A percentile compares a stretch with the other conserved stretches of the same genome.
These are phyloP conservation scores for Macheiramphus alcinus DNA, from an alignment of 2,113 vertebrate genomes.

Conservation along the genomic window DNA sequence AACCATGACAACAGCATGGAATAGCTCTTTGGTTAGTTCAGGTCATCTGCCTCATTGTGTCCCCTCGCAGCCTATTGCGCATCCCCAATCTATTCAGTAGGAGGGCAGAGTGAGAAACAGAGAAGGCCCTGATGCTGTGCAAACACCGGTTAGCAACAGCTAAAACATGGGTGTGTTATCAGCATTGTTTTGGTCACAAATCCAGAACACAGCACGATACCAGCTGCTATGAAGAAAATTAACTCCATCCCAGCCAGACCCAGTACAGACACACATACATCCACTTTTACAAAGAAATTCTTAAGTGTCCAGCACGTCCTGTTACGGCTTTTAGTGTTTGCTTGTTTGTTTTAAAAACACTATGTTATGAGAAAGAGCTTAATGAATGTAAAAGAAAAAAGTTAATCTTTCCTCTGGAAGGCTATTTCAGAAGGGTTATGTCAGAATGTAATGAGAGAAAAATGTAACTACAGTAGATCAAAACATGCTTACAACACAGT, in stretches of 20 bases:
- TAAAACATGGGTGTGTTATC: neutral
- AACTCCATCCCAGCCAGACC: neutral
- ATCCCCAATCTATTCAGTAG: neutral
- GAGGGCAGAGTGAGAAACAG: neutral
- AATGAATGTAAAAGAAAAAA: neutral
- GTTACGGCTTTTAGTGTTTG: neutral
- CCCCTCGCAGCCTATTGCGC: neutral
- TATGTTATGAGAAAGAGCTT: rapidly evolving
- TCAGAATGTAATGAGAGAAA: neutral
- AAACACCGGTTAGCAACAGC: neutral
- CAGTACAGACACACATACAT: neutral
- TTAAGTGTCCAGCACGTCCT: neutral
- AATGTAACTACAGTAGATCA: neutral
- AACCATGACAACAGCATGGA: too few species aligned
- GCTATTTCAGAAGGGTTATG: neutral
- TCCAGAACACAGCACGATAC: neutral
- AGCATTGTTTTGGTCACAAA: neutral
- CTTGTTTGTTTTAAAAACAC: neutral
- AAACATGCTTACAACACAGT: neutral
- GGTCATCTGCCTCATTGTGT: neutral
- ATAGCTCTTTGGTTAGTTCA: neutral
- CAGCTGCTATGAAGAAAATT: neutral
- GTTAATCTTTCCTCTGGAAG: neutral
- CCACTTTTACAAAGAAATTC: neutral
- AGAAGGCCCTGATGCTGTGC: neutral